These are phyloP conservation scores for Threskiornis aethiopicus DNA, from an alignment of 2,797 vertebrate genomes.

Conservation along the genomic window DNA sequence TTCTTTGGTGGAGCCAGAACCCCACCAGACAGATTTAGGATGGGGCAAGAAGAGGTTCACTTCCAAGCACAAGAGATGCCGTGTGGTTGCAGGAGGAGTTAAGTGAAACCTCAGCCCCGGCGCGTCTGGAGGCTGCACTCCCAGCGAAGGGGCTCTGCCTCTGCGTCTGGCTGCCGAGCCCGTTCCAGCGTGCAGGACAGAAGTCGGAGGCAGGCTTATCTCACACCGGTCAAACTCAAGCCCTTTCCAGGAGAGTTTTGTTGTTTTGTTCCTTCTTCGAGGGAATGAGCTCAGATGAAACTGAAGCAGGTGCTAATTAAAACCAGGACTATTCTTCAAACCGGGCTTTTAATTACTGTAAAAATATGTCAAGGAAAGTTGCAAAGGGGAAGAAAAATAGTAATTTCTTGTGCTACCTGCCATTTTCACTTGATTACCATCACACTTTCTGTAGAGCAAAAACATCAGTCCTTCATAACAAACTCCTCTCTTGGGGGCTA, in stretches of 20 bases:
- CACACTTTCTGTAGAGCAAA: conserved; percentile 58
- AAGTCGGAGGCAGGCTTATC: not conserved
- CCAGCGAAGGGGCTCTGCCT: not conserved
- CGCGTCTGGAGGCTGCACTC: fast-evolving
- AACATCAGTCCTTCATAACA: conserved; percentile 65
- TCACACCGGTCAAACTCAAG: not conserved
- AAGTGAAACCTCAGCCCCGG: not conserved
- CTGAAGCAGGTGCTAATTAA: conserved; percentile 69
- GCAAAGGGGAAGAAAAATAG: conserved; percentile 55
- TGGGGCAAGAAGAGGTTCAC: not conserved
- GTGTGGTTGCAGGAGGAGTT: not conserved
- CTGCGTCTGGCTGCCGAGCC: not conserved
- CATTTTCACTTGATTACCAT: conserved; percentile 68
- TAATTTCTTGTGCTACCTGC: conserved; percentile 64
- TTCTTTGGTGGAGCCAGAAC: not conserved
- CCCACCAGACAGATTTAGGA: not conserved
- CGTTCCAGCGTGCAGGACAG: not conserved
- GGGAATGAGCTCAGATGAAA: conserved; percentile 57
- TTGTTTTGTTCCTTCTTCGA: conserved; percentile 26
- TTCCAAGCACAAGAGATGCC: not conserved
- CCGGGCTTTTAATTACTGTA: conserved; percentile 61
- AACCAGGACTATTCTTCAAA: conserved; percentile 26
- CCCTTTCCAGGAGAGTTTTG: not conserved
- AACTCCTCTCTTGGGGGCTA: conserved; percentile 60
- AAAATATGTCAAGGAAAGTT: conserved; percentile 58